Base-by-base conservation (phyloP, 2,113 vertebrate genomes). In the Platichthys flesus region DNA sequence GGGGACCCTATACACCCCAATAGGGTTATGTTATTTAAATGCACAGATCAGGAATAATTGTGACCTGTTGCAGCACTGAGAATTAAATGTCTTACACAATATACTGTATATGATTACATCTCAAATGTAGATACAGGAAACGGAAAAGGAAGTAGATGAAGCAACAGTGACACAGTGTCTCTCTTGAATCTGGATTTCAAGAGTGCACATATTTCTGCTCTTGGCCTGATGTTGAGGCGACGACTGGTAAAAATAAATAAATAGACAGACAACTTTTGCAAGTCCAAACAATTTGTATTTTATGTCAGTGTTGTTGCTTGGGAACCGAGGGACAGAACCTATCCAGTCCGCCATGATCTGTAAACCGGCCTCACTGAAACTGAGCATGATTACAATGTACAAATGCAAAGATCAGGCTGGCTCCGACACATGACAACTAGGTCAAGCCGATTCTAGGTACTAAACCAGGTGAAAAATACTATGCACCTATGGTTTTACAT, bases 211-310 rank as follows among this genome's bases (percentile, higher is more conserved):
- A 31, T 5, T 67, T 12, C 14, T 54, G 28, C 26, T 65, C 13
- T 9, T 4, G 1, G 6, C 21, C 5, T 5, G 0, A 3, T 45
- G 26, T 28, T 24, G 4, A 26, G 23, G 12, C n/a, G 56, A 40
- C 8, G 13, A 56, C 1, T 16, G 26, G 47, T 57, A 9, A 9
- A 16, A 45, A 7, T 28, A 9, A 28, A 10, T 28, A 42, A 66
- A 54, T 3, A 31, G 2, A 54, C 4, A 63, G 28, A 83, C 71
- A 71, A 71, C 13, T 18, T 45, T 83, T 78, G 64, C 58, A 80
- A 78, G 64, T 85, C 21, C 64, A 76, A 57, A 67, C 0, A 0
- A 52, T 35, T 49, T 78, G 55, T 84, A 85, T 84, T 88, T 59
- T 62, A 67, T 49, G 62, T 2, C 3, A 16, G 26, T 14, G 15